Conservation (phyloP, 2,888 invertebrate genomes). For the Ditula angustiorana region DNA sequence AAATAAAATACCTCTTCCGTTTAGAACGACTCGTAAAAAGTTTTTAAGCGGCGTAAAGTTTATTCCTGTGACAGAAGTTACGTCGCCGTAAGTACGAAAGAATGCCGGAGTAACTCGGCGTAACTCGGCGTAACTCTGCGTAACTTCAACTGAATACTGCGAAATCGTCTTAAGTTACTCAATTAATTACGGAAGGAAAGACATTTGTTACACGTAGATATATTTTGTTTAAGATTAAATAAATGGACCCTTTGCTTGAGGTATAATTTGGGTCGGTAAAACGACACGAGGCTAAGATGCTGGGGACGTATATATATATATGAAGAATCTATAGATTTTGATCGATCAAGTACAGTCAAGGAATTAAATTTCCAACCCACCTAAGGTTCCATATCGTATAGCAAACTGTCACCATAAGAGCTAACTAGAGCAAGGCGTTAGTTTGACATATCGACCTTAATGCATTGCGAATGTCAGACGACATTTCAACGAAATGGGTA, state of each 20-base stretch:
- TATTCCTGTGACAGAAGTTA: conserved; percentile 2
- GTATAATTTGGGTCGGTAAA: neutral
- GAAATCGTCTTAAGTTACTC: conserved; percentile 10
- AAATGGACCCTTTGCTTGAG: neutral
- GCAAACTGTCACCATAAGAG: too few relatives aligned
- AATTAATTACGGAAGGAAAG: conserved; percentile 16
- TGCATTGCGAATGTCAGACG: too few relatives aligned
- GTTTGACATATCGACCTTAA: too few relatives aligned
- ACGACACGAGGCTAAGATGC: too few relatives aligned
- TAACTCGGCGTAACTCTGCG: conserved; percentile 1
- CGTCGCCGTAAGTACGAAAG: neutral
- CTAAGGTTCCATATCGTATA: too few relatives aligned
- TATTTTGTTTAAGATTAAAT: conserved; percentile 3
- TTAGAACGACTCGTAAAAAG: conserved; percentile 7
- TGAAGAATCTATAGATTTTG: too few relatives aligned
- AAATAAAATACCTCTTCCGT: conserved; percentile 9
- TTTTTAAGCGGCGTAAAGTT: conserved; percentile 1
- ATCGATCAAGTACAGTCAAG: too few relatives aligned
- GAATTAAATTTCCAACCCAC: too few relatives aligned
- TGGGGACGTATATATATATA: too few relatives aligned
- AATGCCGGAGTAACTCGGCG: conserved; percentile 1
- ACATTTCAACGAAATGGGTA: too few relatives aligned
- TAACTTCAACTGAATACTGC: neutral
- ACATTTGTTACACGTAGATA: conserved; percentile 6
- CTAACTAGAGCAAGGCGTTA: too few relatives aligned